phyloP scores from a whole-genome alignment of 2,888 invertebrate species.

The Melangyna quadrimaculata region DNA sequence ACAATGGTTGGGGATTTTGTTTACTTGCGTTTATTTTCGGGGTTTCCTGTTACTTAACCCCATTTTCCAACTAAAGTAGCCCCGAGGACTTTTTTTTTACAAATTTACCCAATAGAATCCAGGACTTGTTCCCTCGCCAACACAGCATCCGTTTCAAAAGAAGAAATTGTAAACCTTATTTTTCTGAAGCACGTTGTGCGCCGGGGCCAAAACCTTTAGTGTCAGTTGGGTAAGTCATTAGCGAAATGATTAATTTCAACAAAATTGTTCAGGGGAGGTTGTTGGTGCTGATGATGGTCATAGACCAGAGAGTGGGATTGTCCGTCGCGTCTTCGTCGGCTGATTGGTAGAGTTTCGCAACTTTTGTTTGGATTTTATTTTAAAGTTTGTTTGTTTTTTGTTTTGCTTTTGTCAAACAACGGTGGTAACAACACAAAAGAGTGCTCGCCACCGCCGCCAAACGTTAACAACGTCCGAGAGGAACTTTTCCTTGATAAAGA shows the following conservation, averaged over 20 bases:
- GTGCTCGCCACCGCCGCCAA: neutral
- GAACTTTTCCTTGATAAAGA: conserved; percentile 35
- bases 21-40: conserved; percentile 42
- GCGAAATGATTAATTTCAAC: conserved; percentile 69
- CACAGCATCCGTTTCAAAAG: conserved; percentile 7
- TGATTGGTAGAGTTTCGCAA: conserved; percentile 21
- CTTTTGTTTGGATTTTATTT: conserved; percentile 16
- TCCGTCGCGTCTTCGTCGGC: neutral
- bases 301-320: neutral
- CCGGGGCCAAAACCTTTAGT: conserved; percentile 63
- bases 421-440: conserved; percentile 59
- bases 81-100: conserved; percentile 61
- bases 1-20: conserved; percentile 14
- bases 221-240: conserved; percentile 71
- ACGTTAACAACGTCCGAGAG: conserved; percentile 33
- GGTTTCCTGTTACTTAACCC: conserved; percentile 62
- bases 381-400: conserved; percentile 37
- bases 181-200: conserved; percentile 42
- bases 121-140: neutral
- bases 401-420: conserved; percentile 59
- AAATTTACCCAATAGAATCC: neutral
- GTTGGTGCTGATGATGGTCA: neutral
- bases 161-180: conserved; percentile 50
- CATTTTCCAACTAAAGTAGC: conserved; percentile 55
- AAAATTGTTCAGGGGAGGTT: conserved; percentile 9